A percentile compares a stretch with the other conserved stretches of the same genome.
These are phyloP conservation scores for Discoglossus pictus DNA, from an alignment of 2,797 vertebrate species.

Conservation along the genomic window DNA sequence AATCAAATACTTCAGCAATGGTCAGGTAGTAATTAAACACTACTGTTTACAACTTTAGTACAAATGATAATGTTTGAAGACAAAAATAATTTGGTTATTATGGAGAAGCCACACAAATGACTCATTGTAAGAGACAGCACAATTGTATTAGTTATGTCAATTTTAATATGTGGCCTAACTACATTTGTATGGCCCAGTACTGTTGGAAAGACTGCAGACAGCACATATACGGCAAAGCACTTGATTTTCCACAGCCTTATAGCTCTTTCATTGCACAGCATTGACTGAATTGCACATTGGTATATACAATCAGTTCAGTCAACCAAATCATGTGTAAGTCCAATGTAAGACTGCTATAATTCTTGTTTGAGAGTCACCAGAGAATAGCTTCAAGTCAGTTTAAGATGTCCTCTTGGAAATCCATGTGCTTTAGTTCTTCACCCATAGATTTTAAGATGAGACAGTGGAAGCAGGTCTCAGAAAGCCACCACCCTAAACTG, in stretches of 20 bases:
- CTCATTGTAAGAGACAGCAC: slow-evolving; percentile 53
- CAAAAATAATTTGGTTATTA: slow-evolving; percentile 75
- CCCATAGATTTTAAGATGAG: slow-evolving; percentile 30
- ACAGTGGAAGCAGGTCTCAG: slow-evolving; percentile 17
- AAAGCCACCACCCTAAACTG: slow-evolving; percentile 60
- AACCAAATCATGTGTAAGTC: slow-evolving; percentile 21
- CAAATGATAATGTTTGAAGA: slow-evolving; percentile 72
- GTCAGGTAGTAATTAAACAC: slow-evolving; percentile 57
- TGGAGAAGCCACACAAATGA: slow-evolving; percentile 69
- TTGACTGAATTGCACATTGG: slow-evolving; percentile 47
- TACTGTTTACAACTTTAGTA: slow-evolving; percentile 62
- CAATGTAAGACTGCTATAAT: slow-evolving; percentile 13
- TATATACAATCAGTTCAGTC: slow-evolving; percentile 43
- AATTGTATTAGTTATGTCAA: slow-evolving; percentile 38
- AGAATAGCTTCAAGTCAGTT: background rate
- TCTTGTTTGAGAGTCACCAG: background rate
- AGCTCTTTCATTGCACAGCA: slow-evolving; percentile 2
- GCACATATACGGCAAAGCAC: slow-evolving; percentile 30
- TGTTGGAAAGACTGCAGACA: slow-evolving; percentile 54
- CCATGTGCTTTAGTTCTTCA: slow-evolving; percentile 1
- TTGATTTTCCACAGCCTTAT: slow-evolving; percentile 11
- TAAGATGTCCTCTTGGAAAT: slow-evolving; percentile 3
- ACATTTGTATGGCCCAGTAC: slow-evolving; percentile 56
- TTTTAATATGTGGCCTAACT: slow-evolving; percentile 74
- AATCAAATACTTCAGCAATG: slow-evolving; percentile 5